Conservation (phyloP, 1,140 invertebrate genomes). For the Tenebrio molitor region DNA sequence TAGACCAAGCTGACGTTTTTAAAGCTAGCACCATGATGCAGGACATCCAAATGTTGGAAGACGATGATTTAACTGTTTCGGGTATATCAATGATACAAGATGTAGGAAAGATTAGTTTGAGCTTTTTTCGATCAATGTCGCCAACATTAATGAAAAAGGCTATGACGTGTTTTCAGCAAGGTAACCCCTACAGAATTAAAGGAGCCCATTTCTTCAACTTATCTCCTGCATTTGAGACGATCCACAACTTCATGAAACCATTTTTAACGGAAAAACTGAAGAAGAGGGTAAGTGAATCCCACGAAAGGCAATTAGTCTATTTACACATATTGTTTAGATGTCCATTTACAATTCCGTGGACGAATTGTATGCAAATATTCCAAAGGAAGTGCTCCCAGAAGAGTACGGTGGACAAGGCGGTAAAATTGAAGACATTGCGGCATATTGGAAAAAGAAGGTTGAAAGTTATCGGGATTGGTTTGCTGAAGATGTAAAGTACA, state of each 20-base stretch:
- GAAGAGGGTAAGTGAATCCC: slow-evolving; percentile 13
- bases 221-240: neutral
- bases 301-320: too few relatives aligned
- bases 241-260: slow-evolving; percentile 39
- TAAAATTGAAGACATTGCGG: slow-evolving; percentile 55
- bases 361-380: slow-evolving; percentile 65
- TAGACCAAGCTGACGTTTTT: slow-evolving; percentile 59
- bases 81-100: neutral
- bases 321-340: slow-evolving; percentile 42
- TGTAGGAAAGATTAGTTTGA: neutral
- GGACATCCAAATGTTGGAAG: slow-evolving; percentile 64
- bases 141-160: neutral
- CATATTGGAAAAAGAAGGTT: slow-evolving; percentile 70
- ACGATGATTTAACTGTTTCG: slow-evolving; percentile 63
- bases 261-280: slow-evolving; percentile 45
- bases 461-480: slow-evolving; percentile 70
- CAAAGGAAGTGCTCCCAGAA: slow-evolving; percentile 68
- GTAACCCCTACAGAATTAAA: slow-evolving; percentile 5
- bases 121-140: neutral
- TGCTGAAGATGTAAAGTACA: slow-evolving; percentile 69
- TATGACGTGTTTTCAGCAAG: slow-evolving; percentile 2
- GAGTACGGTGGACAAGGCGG: slow-evolving; percentile 70
- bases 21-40: slow-evolving; percentile 67
- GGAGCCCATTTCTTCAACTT: neutral
- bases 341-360: slow-evolving; percentile 11